These are phyloP conservation scores for Montipora cactus DNA, from an alignment of 64 coral and sea anemone genomes.

Conservation along the genomic window DNA sequence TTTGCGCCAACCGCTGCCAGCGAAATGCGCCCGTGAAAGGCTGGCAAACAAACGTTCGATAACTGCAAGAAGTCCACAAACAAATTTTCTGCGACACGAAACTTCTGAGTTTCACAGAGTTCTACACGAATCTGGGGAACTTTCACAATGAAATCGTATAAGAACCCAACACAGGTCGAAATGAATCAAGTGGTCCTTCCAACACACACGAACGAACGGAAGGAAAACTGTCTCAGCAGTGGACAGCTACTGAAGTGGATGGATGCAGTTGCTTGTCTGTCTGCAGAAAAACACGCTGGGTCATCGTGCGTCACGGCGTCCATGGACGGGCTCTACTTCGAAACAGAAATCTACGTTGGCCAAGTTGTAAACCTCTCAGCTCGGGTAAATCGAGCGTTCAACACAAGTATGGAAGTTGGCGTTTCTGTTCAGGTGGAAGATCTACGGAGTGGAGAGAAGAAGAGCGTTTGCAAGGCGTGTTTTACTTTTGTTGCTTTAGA, in stretches of 20 bases:
- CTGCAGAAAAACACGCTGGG: constrained; percentile 82
- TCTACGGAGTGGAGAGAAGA: constrained; percentile 28
- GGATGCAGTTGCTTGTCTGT: constrained; percentile 73
- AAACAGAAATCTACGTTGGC: constrained; percentile 60
- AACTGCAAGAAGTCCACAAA: too few species aligned
- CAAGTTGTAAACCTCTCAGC: constrained; percentile 78
- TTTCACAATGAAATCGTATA: constrained; percentile 13
- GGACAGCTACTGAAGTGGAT: constrained; percentile 85
- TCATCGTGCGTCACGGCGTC: constrained; percentile 74
- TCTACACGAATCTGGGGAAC: not conserved
- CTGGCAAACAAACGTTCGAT: too few species aligned
- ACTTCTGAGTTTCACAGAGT: not conserved
- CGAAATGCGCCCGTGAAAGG: too few species aligned
- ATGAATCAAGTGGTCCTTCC: constrained; percentile 78
- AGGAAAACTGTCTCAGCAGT: constrained; percentile 58
- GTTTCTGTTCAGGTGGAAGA: constrained; percentile 69
- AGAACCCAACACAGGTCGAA: constrained; percentile 43
- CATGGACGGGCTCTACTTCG: constrained; percentile 74
- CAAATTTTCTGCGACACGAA: too few species aligned
- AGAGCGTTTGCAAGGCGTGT: constrained; percentile 55
- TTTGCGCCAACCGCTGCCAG: too few species aligned
- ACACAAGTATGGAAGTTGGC: constrained; percentile 84
- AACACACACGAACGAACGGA: constrained; percentile 62
- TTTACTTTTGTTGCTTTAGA: constrained; percentile 80
- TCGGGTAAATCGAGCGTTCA: constrained; percentile 79